Percentiles rank a stretch among this genome's conserved stretches.
Conservation (phyloP, 2,797 vertebrate genomes). For the Vultur gryphus region DNA sequence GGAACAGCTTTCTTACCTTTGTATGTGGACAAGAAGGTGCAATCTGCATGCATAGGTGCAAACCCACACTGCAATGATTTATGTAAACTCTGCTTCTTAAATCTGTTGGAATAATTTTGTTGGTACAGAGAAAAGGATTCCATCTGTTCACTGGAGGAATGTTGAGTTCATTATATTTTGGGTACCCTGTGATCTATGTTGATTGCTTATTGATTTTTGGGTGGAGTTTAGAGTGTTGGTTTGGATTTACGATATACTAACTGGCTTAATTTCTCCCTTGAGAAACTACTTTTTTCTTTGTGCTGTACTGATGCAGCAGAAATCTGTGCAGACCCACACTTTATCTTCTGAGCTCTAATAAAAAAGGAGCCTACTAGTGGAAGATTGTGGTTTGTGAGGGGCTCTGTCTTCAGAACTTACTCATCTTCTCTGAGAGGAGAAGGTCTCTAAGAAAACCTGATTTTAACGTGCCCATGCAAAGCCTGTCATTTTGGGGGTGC, state of each 20-base stretch:
- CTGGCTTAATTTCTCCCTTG: slow-evolving; percentile 12
- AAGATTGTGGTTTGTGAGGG: neutral
- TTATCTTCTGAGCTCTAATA: neutral
- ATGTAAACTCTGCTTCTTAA: neutral
- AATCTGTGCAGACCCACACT: neutral
- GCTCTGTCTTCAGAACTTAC: neutral
- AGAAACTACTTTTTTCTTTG: neutral
- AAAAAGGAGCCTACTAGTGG: neutral
- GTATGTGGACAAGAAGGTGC: neutral
- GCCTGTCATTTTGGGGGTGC: neutral
- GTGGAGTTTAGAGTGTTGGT: slow-evolving; percentile 5
- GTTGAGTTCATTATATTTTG: neutral
- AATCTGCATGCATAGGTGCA: neutral
- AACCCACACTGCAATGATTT: neutral
- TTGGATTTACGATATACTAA: slow-evolving; percentile 31
- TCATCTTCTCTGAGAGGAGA: neutral
- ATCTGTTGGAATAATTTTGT: neutral
- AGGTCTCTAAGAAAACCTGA: neutral
- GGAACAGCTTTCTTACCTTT: neutral
- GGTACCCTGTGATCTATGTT: slow-evolving; percentile 7
- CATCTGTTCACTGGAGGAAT: neutral
- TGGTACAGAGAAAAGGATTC: neutral
- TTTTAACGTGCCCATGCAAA: neutral
- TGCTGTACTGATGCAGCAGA: neutral
- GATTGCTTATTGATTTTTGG: slow-evolving; percentile 48